phyloP scores from a whole-genome alignment of 2,113 vertebrate genomes.

The Blennius ocellaris region DNA sequence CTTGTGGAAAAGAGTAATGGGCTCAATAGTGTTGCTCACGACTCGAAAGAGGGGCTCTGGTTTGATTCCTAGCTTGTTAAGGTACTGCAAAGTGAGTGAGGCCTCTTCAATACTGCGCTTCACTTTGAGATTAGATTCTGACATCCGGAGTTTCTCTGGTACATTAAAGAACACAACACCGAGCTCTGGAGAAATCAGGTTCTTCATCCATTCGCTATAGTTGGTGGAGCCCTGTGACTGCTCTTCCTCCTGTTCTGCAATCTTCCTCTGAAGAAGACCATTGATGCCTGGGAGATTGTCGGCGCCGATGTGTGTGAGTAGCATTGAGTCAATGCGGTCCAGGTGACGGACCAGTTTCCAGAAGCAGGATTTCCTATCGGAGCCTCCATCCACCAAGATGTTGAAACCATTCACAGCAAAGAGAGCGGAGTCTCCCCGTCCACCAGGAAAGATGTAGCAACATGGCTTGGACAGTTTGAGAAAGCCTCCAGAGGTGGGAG shows the following conservation, averaged over 20 bases:
- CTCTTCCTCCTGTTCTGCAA: conserved; percentile 95
- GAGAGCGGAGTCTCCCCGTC: conserved; percentile 97
- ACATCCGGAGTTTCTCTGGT: conserved; percentile 93
- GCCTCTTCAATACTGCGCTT: conserved; percentile 98
- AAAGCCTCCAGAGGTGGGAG: conserved; percentile 97
- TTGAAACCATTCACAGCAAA: conserved; percentile 99
- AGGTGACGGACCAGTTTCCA: conserved; percentile 98
- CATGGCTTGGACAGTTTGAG: conserved; percentile 98
- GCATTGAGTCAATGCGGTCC: conserved; percentile 95
- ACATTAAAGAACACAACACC: conserved; percentile 98
- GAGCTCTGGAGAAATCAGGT: conserved; percentile 96
- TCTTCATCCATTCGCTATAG: conserved; percentile 98
- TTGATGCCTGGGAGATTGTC: conserved; percentile 98
- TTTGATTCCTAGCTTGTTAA: conserved; percentile 91
- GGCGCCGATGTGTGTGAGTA: conserved; percentile 97
- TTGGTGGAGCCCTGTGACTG: conserved; percentile 93
- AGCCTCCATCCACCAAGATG: conserved; percentile 96
- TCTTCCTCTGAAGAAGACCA: conserved; percentile 95
- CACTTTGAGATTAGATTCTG: conserved; percentile 93
- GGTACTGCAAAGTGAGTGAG: conserved; percentile 92
- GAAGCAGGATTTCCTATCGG: conserved; percentile 96
- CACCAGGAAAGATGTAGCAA: conserved; percentile 98
- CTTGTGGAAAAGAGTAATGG: conserved; percentile 97
- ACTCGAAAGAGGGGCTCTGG: conserved; percentile 92
- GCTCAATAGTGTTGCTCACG: conserved; percentile 93